Base-by-base conservation (phyloP, 2,797 vertebrate species). In the Denticeps clupeoides region DNA sequence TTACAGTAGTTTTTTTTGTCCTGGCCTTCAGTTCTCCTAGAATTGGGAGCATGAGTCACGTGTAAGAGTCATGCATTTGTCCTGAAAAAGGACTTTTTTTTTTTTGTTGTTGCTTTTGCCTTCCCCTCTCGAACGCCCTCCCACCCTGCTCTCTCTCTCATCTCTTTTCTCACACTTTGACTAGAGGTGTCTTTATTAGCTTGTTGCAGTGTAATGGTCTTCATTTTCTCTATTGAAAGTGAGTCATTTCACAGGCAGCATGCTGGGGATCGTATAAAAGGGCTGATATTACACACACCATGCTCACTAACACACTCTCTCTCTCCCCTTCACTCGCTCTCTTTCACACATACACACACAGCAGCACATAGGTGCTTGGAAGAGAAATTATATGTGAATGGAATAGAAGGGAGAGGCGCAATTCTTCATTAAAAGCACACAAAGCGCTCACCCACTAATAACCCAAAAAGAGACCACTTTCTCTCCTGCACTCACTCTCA, bases 151-250 rank as follows among this genome's bases (percentile, higher is more conserved):
- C 51, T 44, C 10, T 9, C 13, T 45, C 33, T 18, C 23, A 35
- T 58, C 41, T 33, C 58, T 31, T 58, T 57, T 59, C 41, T 23
- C 22, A 21, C 33, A 32, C 47, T 53, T 47, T 51, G 48, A 59
- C 57, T 51, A 50, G 32, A 50, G 47, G 45, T 26, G 76, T 80
- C 77, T 80, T 83, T 83, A 85, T 82, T 83, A 83, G 81, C 82
- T 74, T 84, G 76, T 81, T 81, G 80, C 77, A 73, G 68, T 68
- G 79, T 86, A 85, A 85, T 85, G 80, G 81, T 76, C 77, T 83
- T 81, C 68, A 85, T 86, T 84, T 80, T 79, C 68, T 66, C 77
- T 75, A 79, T 78, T 83, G 75, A 85, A 84, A 85, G 77, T 68
- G 74, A 82, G 79, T 70, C 77, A 86, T 84, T 83, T 83, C 52